Conservation (phyloP, 2,888 invertebrate genomes). For the Polydrusus tereticollis region DNA sequence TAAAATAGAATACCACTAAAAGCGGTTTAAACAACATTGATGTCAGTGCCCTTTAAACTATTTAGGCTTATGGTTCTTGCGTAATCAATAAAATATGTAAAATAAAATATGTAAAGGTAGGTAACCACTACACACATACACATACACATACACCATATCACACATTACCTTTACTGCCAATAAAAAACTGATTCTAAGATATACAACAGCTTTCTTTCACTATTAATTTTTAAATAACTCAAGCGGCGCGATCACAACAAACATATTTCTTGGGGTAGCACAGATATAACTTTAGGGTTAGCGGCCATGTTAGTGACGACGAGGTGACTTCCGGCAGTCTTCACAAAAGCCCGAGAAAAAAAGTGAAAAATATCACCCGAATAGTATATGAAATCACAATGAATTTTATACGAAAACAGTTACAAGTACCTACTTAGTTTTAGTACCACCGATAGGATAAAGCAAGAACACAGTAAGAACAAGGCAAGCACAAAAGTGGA, state of each 20-base stretch:
- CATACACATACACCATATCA: conserved; percentile 15
- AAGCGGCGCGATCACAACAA: conserved; percentile 37
- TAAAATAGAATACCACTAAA: conserved; percentile 16
- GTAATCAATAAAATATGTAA: too few relatives aligned
- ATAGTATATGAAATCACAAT: conserved; percentile 29
- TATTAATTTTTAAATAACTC: conserved; percentile 20
- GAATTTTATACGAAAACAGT: conserved; percentile 41
- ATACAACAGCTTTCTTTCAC: conserved; percentile 24
- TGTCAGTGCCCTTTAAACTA: conserved; percentile 37
- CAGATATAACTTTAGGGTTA: conserved; percentile 1
- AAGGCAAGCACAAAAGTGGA: conserved; percentile 44
- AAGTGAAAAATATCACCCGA: conserved; percentile 4
- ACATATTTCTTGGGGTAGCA: conserved; percentile 22
- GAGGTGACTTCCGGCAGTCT: conserved; percentile 4
- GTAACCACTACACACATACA: conserved; percentile 7
- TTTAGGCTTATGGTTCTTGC: conserved; percentile 28
- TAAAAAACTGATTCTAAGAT: conserved; percentile 5
- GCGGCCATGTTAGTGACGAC: neutral
- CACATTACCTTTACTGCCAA: conserved; percentile 26
- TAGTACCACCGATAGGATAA: conserved; percentile 47
- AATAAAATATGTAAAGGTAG: conserved; percentile 38
- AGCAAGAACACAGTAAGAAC: conserved; percentile 43
- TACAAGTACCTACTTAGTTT: conserved; percentile 38
- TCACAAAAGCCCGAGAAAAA: neutral
- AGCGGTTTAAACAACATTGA: conserved; percentile 14